Evolutionary conservation across 2,888 invertebrate genomes (phyloP), one percentile per base, ranked within the genome.

Genomic region (Drosophila imparisetae): DNA sequence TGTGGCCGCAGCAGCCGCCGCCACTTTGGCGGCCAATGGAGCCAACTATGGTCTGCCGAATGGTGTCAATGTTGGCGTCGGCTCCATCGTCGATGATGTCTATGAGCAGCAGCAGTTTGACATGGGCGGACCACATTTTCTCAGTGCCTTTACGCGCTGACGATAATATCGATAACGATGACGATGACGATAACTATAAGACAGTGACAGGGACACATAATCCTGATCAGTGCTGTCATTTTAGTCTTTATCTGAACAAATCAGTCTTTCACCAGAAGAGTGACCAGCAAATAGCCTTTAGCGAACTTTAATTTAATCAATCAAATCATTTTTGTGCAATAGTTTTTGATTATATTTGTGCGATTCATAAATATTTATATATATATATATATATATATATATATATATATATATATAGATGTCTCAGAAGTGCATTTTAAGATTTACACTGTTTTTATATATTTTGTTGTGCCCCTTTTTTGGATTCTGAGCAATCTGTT

Each of bases 111-210:
- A 92, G 59, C 91, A 92, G 68, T 92, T 92, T 61, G 92, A 92
- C 66, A 89, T 92, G 89, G 91, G 91, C 15, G 92, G 92, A 45
- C 92, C 92, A 62, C 92, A 92, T 87, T 92, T 92, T 85, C 86
- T 92, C 72, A 92, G 92, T 92, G 92, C 92, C 90, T 92, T 92
- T 75, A 92, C 92, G 81, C 92, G 91, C 84, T 92, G 70, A 45
- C 24, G 45, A 24, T 24, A 29, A 42, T 24, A 45, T 61, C 38
- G 49, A 21, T 18, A 15, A 42, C 65, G 42, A 42, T 15, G 13
- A 54, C 57, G 34, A 55, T 34, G 4, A 60, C 70, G 29, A 27
- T 60, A 30, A 49, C 34, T 21, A 36, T 36, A 13, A 24, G n/a
- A 40, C n/a, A 40, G 4, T n/a, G 13, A 45, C 45, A 32, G 32